Base-by-base conservation (phyloP, 2,888 invertebrate species). In the Sphaerophoria rueppellii region DNA sequence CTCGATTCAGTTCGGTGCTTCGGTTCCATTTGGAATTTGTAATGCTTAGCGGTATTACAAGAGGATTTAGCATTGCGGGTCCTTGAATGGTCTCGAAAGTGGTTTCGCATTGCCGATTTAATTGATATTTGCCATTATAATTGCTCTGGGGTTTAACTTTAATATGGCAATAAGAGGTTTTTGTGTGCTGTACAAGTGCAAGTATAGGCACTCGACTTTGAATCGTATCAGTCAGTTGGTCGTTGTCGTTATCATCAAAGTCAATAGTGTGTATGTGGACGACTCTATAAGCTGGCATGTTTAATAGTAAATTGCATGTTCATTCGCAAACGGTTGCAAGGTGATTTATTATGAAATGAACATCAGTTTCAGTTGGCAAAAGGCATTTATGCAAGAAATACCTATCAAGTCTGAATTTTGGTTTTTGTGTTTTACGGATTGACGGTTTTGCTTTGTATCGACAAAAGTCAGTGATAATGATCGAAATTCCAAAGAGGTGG, bases 41-140 rank as follows among this genome's bases (percentile, higher is more conserved):
- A 76, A 76, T 76, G 71, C 60, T 71, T 76, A 81, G 58, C 71
- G 60, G 71, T 70, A 76, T 81, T 76, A 81, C 76, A 71, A 72
- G 71, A 35, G 71, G 76, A 75, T 75, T 75, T 40, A n/a, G 48
- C 55, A 74, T 48, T 54, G 52, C 50, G 73, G 61, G 55, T 48
- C 61, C 54, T 61, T 74, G 48, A 74, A 69, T 61, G 37, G 50
- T 65, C 48, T 74, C 61, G 58, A 63, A 70, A 75, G 80, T 61
- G 75, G 69, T 70, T 69, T 70, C 9, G 54, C 55, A n/a, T 55
- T 70, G 50, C 70, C 55, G 46, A 79, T 69, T 50, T 65, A 63
- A 77, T 71, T 63, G 61, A 43, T 70, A 70, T 75, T 75, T 75
- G 11, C 58, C 67, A 52, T 75, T 40, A 67, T 67, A 58, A 75